Evolutionary conservation across 2,888 invertebrate genomes (phyloP).

Genomic region (Parapristionchus giblindavisi): DNA sequence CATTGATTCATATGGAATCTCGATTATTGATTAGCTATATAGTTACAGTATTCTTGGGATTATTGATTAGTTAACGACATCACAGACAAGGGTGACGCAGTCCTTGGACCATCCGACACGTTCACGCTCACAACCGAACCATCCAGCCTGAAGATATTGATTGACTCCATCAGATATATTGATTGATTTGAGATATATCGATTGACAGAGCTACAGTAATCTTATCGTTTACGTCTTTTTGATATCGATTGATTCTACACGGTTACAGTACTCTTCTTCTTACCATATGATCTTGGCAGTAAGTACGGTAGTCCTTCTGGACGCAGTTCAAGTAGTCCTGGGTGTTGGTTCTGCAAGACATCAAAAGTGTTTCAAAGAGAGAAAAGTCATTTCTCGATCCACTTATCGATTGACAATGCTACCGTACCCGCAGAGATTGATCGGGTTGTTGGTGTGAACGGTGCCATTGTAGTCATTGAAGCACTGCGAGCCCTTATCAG

Average conservation of each 20-base stretch:
- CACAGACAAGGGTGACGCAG: conserved; percentile 17
- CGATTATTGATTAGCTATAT: too few relatives aligned
- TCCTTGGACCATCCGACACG: conserved; percentile 32
- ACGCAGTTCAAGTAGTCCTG: conserved; percentile 31
- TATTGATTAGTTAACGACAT: conserved; percentile 4
- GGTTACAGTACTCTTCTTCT: background rate
- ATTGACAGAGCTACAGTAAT: background rate
- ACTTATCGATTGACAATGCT: background rate
- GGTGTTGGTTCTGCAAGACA: background rate
- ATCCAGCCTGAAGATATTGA: conserved; percentile 1
- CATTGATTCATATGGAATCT: too few relatives aligned
- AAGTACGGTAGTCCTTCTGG: conserved; percentile 21
- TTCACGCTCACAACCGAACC: conserved; percentile 36
- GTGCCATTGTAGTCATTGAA: background rate
- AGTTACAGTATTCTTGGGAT: too few relatives aligned
- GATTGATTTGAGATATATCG: background rate
- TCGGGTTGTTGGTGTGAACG: conserved; percentile 7
- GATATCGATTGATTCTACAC: background rate
- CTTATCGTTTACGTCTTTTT: background rate
- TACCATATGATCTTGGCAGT: conserved; percentile 29
- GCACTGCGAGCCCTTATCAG: conserved; percentile 17
- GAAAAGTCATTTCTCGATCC: background rate
- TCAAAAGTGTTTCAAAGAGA: background rate
- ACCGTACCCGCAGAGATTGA: conserved; percentile 32
- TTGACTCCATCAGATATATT: background rate